Conservation (phyloP, 2,797 vertebrate genomes). For the Halcyon chelicuti region DNA sequence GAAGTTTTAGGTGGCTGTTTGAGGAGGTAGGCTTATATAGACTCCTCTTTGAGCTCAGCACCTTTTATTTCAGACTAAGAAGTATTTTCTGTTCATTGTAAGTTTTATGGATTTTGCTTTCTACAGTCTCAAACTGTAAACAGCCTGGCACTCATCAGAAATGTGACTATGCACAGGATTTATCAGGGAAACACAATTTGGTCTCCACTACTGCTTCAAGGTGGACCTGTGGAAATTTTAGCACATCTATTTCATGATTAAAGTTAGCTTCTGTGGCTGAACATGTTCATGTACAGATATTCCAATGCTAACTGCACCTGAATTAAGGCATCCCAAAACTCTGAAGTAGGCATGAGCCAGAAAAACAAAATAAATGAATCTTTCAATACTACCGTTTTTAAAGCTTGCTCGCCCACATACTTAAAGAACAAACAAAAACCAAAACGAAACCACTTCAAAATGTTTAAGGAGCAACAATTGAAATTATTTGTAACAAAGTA, state of each 20-base stretch:
- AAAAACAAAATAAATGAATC: neutral
- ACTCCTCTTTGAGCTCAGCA: neutral
- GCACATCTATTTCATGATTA: neutral
- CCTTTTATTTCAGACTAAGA: neutral
- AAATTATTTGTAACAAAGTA: neutral
- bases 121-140: neutral
- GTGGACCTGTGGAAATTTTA: neutral
- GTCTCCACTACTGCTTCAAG: neutral
- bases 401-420: neutral
- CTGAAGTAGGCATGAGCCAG: neutral
- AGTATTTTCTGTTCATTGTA: neutral
- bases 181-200: neutral
- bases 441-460: neutral
- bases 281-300: neutral
- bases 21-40: neutral
- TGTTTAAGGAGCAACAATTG: fast-evolving
- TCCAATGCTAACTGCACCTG: neutral
- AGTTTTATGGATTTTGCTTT: neutral
- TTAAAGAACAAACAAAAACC: neutral
- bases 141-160: neutral
- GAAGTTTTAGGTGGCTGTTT: conserved; percentile 1
- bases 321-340: neutral
- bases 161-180: neutral
- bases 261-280: neutral
- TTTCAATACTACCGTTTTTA: neutral